Base-by-base conservation (phyloP, 2,888 invertebrate genomes). In the Stictocephala bisonia region DNA sequence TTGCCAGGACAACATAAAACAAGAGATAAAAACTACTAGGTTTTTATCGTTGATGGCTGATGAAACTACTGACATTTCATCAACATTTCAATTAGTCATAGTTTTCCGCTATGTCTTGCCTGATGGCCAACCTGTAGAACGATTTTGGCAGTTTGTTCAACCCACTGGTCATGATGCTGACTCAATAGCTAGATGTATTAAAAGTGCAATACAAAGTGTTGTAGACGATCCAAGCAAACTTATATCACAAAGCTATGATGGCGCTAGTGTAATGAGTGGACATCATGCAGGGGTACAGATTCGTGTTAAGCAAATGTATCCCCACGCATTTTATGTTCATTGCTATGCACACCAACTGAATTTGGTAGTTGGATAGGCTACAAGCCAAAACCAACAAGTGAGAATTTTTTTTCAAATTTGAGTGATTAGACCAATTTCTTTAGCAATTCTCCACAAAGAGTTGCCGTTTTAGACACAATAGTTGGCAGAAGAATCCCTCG, bases 161-260 rank as follows among this genome's bases (percentile, higher is more conserved):
- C 67, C 70, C 41, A 11, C 48, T 11, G 67, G 66, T 13, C 60
- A 51, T 40, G 68, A 74, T 60, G 73, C 75, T 70, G 72, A 69
- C 69, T 70, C 73, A 7, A 35, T 79, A 18, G 48, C 78, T 18
- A 71, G 71, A 44, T 74, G 75, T 51, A 72, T 81, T 13, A 13
- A 3, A 50, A 24, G 60, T 1, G 26, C 18, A 71, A 64, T 76
- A 13, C 66, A 74, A 50, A 56, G 76, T 69, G 58, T 79, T 41
- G 74, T 72, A 4, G 41, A 75, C 15, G 51, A 35, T 67, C 75
- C 76, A 51, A 67, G 72, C 18, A 80, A 79, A 73, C 73, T 79
- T 26, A 76, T 80, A 48, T 77, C 77, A 18, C 79, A 79, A 71
- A 79, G 75, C 24, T 79, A 79, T 64, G 80, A 80, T 70, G 78